Conservation (phyloP, 2,113 vertebrate species). For the Lepus americanus region DNA sequence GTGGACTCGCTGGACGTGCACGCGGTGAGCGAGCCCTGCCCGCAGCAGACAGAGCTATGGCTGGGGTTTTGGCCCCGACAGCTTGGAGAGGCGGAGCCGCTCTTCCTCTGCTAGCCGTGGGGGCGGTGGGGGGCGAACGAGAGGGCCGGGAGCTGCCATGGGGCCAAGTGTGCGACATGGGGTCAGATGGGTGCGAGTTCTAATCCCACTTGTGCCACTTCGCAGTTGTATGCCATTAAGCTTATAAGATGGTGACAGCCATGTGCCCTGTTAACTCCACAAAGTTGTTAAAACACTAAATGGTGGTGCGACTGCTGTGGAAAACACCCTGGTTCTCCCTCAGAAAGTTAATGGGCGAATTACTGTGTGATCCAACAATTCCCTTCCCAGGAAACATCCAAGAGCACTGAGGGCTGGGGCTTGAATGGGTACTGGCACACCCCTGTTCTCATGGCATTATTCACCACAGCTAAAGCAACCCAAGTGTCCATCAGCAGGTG, state of each 20-base stretch:
- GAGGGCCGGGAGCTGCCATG: background rate
- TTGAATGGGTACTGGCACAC: background rate
- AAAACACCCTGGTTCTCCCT: background rate
- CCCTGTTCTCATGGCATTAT: background rate
- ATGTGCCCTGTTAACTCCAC: background rate
- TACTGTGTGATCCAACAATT: background rate
- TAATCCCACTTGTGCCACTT: background rate
- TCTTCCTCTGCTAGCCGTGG: background rate
- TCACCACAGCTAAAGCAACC: background rate
- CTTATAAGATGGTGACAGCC: background rate
- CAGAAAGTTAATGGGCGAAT: background rate
- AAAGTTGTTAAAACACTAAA: background rate
- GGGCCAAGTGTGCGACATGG: background rate
- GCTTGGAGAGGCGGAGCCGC: background rate
- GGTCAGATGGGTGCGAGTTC: background rate
- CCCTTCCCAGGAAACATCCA: background rate
- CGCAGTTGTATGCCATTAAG: background rate
- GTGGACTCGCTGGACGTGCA: constrained; percentile 99
- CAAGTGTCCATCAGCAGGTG: background rate
- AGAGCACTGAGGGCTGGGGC: background rate
- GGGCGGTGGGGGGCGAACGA: background rate
- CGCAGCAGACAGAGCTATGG: background rate
- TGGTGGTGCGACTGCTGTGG: background rate
- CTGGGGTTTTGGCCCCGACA: background rate
- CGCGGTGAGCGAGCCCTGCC: constrained; percentile 90